Base-by-base conservation (phyloP, 2,113 vertebrate genomes). In the zebrafish (Danio rerio) region DNA sequence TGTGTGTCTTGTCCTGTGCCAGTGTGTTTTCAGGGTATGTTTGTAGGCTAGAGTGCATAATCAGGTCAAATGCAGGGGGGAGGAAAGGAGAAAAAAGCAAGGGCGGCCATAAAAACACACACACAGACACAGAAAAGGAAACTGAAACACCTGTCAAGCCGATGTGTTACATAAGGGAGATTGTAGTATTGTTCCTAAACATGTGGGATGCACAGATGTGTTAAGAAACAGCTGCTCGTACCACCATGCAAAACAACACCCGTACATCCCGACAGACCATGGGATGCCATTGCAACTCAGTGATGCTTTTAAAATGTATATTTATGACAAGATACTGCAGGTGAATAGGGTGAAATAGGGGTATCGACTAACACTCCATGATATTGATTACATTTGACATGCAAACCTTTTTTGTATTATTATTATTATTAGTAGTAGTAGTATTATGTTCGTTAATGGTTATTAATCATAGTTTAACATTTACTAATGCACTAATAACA, bases 11-110 rank as follows among this genome's bases (percentile, higher is more conserved):
- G 20, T 40, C 8, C n/a, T 61, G 79, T 71, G 47, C 42, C 56
- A 9, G 81, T 82, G 49, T 56, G 47, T 76, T 50, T 18, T 18
- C 61, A 8, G 16, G 49, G 72, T 75, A 16, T 77, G 72, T 69
- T 61, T 77, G 72, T 78, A 55, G 50, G 65, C 45, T 47, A 50
- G 74, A 59, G 72, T 78, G 74, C 58, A 49, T 10, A 77, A 56
- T 45, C 40, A 55, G 56, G 66, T 70, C 50, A 52, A 42, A 45
- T 12, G 76, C 15, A 5, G 7, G 16, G 13, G 13, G 47, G 21
- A 72, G 18, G 15, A 56, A 71, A 45, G 13, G 31, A 47, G 31
- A 56, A 78, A 66, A 66, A 20, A 77, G 56, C 55, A 63, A 77
- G 45, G 58, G 7, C 7, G 4, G 6, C 16, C 61, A 71, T n/a